These are phyloP conservation scores for Percina caprodes DNA, from an alignment of 2,113 vertebrate genomes.

Conservation along the genomic window DNA sequence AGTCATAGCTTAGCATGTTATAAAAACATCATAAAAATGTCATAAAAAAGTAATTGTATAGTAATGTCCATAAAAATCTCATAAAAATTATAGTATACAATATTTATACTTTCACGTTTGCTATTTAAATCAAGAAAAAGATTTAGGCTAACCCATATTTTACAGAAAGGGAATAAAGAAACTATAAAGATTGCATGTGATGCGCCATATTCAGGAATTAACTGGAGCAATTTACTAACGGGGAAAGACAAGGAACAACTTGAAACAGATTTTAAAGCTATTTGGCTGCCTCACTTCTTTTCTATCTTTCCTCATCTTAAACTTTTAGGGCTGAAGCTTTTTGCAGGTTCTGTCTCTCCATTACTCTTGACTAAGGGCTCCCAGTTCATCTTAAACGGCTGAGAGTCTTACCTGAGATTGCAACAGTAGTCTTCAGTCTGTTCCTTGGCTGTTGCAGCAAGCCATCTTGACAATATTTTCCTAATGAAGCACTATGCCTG, in stretches of 20 bases:
- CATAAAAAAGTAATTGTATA: not conserved
- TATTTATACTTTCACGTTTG: not conserved
- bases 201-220: not conserved
- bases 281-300: not conserved
- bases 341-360: not conserved
- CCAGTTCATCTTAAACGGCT: slow-evolving; percentile 11
- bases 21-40: too few relatives aligned
- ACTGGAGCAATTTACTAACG: not conserved
- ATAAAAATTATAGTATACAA: not conserved
- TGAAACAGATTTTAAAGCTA: not conserved
- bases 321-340: not conserved
- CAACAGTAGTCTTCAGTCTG: slow-evolving; percentile 24
- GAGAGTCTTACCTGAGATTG: slow-evolving; percentile 40
- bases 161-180: not conserved
- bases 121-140: not conserved
- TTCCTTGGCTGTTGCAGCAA: slow-evolving; percentile 27
- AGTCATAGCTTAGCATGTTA: not conserved
- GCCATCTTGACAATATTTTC: slow-evolving; percentile 50
- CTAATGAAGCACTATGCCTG: slow-evolving; percentile 36
- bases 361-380: slow-evolving; percentile 22
- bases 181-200: not conserved
- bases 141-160: not conserved
- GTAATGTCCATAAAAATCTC: not conserved
- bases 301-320: not conserved
- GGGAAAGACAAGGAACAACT: not conserved